Evolutionary conservation across 2,797 vertebrate species (phyloP).

Genomic region (Sebastes aleutianus): DNA sequence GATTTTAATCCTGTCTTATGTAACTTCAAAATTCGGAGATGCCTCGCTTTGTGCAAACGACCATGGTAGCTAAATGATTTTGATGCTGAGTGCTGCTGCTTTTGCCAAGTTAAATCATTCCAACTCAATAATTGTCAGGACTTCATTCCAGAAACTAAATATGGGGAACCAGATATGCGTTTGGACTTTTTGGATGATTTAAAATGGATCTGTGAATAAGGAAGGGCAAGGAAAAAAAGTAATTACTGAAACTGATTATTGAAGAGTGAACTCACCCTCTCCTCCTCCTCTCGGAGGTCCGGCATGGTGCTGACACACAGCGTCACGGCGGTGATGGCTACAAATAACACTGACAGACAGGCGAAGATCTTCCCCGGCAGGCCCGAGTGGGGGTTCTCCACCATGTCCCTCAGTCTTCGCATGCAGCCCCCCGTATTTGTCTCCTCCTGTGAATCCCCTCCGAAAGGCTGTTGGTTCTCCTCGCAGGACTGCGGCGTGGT

Average conservation of each 20-base stretch:
- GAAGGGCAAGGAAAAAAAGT: neutral
- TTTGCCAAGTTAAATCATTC: neutral
- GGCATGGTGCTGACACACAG: constrained; percentile 98
- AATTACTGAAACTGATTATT: neutral
- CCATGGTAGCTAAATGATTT: neutral
- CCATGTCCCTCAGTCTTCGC: constrained; percentile 90
- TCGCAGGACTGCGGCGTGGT: constrained; percentile 73
- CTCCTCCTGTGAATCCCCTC: constrained; percentile 61
- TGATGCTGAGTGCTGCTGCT: neutral
- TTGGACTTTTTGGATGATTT: neutral
- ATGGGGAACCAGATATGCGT: neutral
- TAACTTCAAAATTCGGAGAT: neutral
- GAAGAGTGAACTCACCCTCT: constrained; percentile 87
- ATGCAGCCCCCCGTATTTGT: constrained; percentile 79
- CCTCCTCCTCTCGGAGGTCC: constrained; percentile 93
- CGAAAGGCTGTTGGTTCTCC: constrained; percentile 65
- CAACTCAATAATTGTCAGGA: neutral
- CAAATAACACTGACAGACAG: constrained; percentile 92
- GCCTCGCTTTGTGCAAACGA: neutral
- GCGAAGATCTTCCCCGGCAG: constrained; percentile 95
- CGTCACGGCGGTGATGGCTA: constrained; percentile 93
- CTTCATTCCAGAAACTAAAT: neutral
- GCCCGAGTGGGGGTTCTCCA: constrained; percentile 94
- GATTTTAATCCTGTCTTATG: neutral
- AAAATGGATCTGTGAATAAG: neutral